Base-by-base conservation (phyloP, 2,888 invertebrate genomes). In the Drosophila atroscutellata region DNA sequence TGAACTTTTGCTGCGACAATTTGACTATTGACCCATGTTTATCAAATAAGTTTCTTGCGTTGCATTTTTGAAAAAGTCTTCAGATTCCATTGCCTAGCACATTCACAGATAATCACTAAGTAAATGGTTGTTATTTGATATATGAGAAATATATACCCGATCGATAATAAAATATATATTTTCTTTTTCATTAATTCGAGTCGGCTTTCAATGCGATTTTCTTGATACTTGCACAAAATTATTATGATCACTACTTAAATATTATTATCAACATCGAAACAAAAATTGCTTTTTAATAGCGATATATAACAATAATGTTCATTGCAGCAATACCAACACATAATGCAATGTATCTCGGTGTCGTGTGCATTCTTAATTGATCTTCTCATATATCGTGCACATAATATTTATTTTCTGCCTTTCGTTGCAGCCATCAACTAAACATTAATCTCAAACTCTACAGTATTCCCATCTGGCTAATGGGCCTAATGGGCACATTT, bases 401-500 rank as follows among this genome's bases (percentile, higher is more conserved):
- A 45, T 24, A 8, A 8, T 15, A 15, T 45, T 45, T 15, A 24
- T 24, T 45, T 45, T 1, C 45, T 52, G 20, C 15, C 32, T 15
- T 32, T 34, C 34, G 24, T 52, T 52, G 18, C 34, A 18, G 24
- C 11, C 34, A 52, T 52, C 20, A 11, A 26, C 36, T 13, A 26
- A 18, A 7, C 36, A 26, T 37, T n/a, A n/a, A 7, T 20, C 26
- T 5, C 3, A 26, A 37, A 11, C 26, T 55, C 18, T n/a, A 30
- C 18, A 18, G n/a, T 50, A 30, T 30, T 50, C n/a, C 50, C 28
- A 50, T 9, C 51, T 51, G 30, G 28, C 51, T 51, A 51, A 51
- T 30, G 30, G 30, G 51, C 51, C 51, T 30, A 51, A 51, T 51
- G 51, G 51, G 30, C 51, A 30, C 13, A 45, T 45, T 7, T 45